These are phyloP conservation scores for Staurois parvus DNA, from an alignment of 2,797 vertebrate species.

Conservation along the genomic window DNA sequence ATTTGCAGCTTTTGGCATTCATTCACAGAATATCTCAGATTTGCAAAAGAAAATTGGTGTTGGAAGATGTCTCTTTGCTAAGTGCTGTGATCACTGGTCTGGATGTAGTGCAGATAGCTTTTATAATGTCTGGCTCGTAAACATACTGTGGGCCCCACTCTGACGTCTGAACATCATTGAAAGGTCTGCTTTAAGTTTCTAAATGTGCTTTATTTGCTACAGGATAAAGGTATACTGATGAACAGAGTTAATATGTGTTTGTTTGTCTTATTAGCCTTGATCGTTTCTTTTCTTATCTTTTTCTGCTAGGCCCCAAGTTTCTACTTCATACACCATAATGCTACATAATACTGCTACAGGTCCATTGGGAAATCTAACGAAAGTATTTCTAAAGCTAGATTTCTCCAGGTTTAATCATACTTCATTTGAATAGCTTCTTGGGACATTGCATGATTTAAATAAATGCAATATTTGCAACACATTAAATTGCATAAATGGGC, in stretches of 20 bases:
- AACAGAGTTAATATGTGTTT: background rate
- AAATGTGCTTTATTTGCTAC: background rate
- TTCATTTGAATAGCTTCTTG: conserved; percentile 31
- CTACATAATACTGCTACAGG: conserved; percentile 30
- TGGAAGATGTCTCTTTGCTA: too few relatives aligned
- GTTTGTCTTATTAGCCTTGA: conserved; percentile 34
- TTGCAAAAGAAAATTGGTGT: too few relatives aligned
- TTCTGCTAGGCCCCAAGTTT: conserved; percentile 30
- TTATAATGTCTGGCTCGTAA: too few relatives aligned
- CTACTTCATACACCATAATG: conserved; percentile 26
- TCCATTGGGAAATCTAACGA: conserved; percentile 46
- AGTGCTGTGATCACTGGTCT: too few relatives aligned
- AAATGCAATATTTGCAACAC: conserved; percentile 35
- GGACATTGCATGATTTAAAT: conserved; percentile 41
- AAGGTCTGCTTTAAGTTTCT: background rate
- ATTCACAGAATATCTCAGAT: too few relatives aligned
- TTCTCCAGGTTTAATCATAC: conserved; percentile 45
- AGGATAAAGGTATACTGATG: background rate
- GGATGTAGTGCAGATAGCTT: too few relatives aligned
- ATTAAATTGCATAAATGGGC: conserved; percentile 44
- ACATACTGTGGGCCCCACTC: too few relatives aligned
- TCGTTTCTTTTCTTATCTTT: conserved; percentile 26
- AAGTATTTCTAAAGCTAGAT: conserved; percentile 31
- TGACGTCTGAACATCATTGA: too few relatives aligned
- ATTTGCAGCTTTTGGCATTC: too few relatives aligned